Conservation (phyloP, 2,113 vertebrate genomes). For the Mastomys coucha region DNA sequence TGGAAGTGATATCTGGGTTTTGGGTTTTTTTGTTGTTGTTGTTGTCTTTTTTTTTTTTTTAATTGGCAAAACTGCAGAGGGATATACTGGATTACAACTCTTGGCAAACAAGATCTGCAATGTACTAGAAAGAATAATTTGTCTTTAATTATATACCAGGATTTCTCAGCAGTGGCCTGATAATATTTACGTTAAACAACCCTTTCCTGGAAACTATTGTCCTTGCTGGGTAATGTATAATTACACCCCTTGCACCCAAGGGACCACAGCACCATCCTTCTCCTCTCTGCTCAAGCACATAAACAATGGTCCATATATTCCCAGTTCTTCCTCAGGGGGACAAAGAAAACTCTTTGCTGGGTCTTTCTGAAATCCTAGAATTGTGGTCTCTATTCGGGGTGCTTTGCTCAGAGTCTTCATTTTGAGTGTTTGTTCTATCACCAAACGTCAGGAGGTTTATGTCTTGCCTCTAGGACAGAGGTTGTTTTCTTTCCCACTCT, state of each 20-base stretch:
- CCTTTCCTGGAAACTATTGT: neutral
- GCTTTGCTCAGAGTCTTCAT: neutral
- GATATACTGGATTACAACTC: neutral
- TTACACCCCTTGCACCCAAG: neutral
- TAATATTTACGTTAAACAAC: neutral
- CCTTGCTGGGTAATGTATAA: neutral
- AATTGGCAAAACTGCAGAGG: neutral
- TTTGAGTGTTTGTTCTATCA: neutral
- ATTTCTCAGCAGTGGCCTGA: neutral
- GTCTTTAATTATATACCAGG: neutral
- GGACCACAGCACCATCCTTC: neutral
- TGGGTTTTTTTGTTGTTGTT: no score
- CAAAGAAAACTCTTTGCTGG: neutral
- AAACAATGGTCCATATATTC: neutral
- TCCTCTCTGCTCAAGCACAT: neutral
- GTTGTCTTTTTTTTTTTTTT: neutral
- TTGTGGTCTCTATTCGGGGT: neutral
- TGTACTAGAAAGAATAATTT: neutral
- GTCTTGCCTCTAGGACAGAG: neutral
- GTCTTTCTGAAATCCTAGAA: neutral
- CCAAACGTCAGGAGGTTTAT: neutral
- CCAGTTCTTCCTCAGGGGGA: neutral
- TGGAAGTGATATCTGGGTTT: neutral
- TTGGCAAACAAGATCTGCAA: neutral
- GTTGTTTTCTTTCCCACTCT: slow-evolving; percentile 9